These are phyloP conservation scores for Caenorhabditis wallacei DNA, from an alignment of 2,888 invertebrate species.

Conservation along the genomic window DNA sequence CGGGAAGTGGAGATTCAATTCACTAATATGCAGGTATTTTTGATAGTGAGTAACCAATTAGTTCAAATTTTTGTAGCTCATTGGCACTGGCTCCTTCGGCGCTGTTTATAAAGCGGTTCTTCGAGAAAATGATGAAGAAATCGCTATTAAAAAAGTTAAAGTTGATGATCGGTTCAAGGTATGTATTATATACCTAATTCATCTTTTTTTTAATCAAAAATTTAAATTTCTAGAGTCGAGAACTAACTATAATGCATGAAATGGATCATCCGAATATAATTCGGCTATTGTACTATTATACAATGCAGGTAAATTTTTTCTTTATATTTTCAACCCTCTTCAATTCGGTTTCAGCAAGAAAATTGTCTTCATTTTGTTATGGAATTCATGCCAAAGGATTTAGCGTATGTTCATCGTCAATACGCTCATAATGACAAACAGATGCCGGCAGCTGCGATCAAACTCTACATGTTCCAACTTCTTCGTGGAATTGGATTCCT, in stretches of 20 bases:
- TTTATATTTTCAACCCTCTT: background rate
- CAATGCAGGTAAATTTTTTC: slow-evolving; percentile 24
- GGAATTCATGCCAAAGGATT: slow-evolving; percentile 69
- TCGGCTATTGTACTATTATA: slow-evolving; percentile 61
- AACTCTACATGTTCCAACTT: slow-evolving; percentile 70
- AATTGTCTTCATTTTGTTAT: slow-evolving; percentile 62
- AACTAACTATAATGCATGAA: slow-evolving; percentile 63
- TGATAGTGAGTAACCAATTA: too few species aligned
- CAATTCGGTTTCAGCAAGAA: slow-evolving; percentile 23
- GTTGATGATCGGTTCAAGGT: slow-evolving; percentile 68
- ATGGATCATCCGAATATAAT: slow-evolving; percentile 70
- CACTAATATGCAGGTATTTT: slow-evolving; percentile 50
- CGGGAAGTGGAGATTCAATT: slow-evolving; percentile 55
- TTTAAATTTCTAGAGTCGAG: slow-evolving; percentile 58
- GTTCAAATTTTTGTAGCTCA: slow-evolving; percentile 41
- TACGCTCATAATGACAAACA: slow-evolving; percentile 44
- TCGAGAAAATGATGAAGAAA: slow-evolving; percentile 59
- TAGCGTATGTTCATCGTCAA: slow-evolving; percentile 50
- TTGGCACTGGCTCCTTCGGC: slow-evolving; percentile 68
- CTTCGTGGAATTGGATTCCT: slow-evolving; percentile 66
- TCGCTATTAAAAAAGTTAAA: slow-evolving; percentile 68
- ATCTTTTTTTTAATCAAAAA: background rate
- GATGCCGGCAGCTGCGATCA: slow-evolving; percentile 52
- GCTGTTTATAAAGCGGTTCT: slow-evolving; percentile 64
- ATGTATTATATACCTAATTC: too few species aligned